A percentile compares a stretch with the other conserved stretches of the same genome.
Evolutionary conservation across 1,140 invertebrate genomes (phyloP).

Genomic region (Gonatopus flavifemur): DNA sequence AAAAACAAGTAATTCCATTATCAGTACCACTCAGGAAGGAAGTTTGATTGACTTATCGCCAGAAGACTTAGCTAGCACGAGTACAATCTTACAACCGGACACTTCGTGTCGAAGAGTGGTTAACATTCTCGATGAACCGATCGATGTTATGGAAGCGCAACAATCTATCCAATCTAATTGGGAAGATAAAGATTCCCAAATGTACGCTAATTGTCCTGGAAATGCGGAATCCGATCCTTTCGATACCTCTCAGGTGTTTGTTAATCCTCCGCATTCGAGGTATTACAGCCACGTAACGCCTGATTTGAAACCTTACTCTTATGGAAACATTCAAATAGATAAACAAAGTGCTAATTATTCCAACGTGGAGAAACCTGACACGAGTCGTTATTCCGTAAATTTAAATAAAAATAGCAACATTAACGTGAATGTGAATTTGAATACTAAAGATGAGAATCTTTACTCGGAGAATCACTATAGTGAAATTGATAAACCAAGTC

Average conservation of each 20-base stretch:
- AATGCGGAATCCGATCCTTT: constrained; percentile 58
- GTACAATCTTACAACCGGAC: constrained; percentile 24
- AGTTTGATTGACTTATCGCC: constrained; percentile 66
- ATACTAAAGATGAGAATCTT: constrained; percentile 16
- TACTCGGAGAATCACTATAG: constrained; percentile 38
- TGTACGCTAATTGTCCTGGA: constrained; percentile 51
- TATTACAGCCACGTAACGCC: constrained; percentile 56
- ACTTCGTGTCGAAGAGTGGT: constrained; percentile 45
- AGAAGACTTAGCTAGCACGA: constrained; percentile 51
- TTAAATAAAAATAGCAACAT: constrained; percentile 28
- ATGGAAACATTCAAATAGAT: constrained; percentile 40
- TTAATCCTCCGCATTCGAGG: constrained; percentile 42
- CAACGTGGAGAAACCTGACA: constrained; percentile 7
- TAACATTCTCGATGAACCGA: constrained; percentile 76
- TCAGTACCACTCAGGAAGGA: constrained; percentile 58
- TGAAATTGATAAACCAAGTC: constrained; percentile 40
- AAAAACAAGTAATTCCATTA: constrained; percentile 58
- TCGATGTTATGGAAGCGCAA: constrained; percentile 57
- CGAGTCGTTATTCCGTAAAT: constrained; percentile 22
- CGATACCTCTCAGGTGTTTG: constrained; percentile 61
- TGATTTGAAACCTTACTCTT: constrained; percentile 39
- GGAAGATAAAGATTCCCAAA: constrained; percentile 42
- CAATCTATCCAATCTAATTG: constrained; percentile 37
- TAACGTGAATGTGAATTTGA: constrained; percentile 39
- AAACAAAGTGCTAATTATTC: neutral